Evolutionary conservation across 2,888 invertebrate species (phyloP).

Genomic region (Helleia helle): DNA sequence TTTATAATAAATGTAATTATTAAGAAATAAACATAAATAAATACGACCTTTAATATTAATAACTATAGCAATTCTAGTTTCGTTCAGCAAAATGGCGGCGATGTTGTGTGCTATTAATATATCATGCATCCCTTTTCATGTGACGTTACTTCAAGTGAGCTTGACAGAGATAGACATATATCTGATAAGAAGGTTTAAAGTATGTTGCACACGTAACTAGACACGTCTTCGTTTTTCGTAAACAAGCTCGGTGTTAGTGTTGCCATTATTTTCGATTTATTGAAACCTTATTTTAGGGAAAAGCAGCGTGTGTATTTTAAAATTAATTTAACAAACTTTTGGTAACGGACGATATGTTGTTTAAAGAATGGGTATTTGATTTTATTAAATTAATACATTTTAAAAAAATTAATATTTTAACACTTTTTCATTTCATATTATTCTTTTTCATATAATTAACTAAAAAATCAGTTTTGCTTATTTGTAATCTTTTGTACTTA

Average conservation of each 20-base stretch:
- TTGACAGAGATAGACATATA: conserved; percentile 43
- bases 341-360: too few relatives aligned
- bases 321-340: neutral
- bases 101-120: conserved; percentile 58
- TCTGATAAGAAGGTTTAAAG: conserved; percentile 47
- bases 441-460: too few relatives aligned
- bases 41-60: neutral
- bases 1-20: neutral
- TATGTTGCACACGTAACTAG: conserved; percentile 67
- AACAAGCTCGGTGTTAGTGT: conserved; percentile 52
- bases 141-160: conserved; percentile 19
- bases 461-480: too few relatives aligned
- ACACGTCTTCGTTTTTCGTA: conserved; percentile 68
- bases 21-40: neutral
- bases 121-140: conserved; percentile 42
- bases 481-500: too few relatives aligned
- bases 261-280: conserved; percentile 33
- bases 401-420: too few relatives aligned
- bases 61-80: conserved; percentile 39
- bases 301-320: neutral
- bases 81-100: conserved; percentile 69
- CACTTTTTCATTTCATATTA: too few relatives aligned
- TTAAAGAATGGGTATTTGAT: too few relatives aligned
- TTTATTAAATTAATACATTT: too few relatives aligned
- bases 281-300: conserved; percentile 16